Evolutionary conservation across 2,797 vertebrate genomes (phyloP).

Genomic region (Rhinophrynus dorsalis): DNA sequence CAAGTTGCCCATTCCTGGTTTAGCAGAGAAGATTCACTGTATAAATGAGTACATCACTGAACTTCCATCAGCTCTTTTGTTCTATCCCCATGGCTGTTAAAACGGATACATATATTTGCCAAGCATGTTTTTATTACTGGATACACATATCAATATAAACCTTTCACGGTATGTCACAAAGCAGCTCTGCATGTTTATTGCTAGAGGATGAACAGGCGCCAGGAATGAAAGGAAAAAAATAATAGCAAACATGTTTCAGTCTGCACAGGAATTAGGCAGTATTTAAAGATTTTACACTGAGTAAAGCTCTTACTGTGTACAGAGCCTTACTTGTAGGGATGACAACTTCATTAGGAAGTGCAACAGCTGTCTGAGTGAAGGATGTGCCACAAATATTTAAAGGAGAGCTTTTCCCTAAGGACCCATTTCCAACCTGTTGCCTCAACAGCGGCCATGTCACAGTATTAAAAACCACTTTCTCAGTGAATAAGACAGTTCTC

Average conservation of each 20-base stretch:
- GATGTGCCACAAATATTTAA: slow-evolving; percentile 11
- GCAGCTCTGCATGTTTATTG: not conserved
- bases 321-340: slow-evolving; percentile 4
- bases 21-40: too few species aligned
- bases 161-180: slow-evolving; percentile 3
- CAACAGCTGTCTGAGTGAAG: slow-evolving; percentile 22
- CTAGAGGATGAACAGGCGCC: slow-evolving; percentile 2
- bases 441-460: not conserved
- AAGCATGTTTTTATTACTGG: slow-evolving; percentile 10
- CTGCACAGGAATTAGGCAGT: slow-evolving; percentile 2
- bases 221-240: not conserved
- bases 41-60: too few species aligned
- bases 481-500: too few species aligned
- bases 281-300: slow-evolving; percentile 17
- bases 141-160: slow-evolving; percentile 8
- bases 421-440: slow-evolving; percentile 6
- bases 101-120: slow-evolving; percentile 12
- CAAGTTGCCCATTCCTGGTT: too few species aligned
- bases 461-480: not conserved
- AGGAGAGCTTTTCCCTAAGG: slow-evolving; percentile 5
- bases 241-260: not conserved
- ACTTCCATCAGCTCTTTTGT: too few species aligned
- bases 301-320: slow-evolving; percentile 12
- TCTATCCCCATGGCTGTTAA: not conserved
- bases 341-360: slow-evolving; percentile 24